phyloP scores from a whole-genome alignment of 2,797 vertebrate species.

The Neosalanx taihuensis region DNA sequence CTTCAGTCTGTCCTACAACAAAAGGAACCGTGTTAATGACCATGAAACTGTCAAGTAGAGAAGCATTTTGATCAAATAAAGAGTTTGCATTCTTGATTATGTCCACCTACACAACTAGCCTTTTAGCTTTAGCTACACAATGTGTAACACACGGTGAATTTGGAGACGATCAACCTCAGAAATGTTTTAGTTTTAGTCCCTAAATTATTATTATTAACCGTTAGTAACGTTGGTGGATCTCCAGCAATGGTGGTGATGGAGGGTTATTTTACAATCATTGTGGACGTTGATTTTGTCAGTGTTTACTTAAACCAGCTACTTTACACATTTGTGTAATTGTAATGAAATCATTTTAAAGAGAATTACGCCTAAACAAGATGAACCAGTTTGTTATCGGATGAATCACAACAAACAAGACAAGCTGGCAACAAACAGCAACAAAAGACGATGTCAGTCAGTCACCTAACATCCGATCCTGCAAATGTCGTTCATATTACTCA shows the following conservation, averaged over 20 bases:
- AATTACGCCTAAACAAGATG: background rate
- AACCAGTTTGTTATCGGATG: background rate
- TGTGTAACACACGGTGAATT: no score
- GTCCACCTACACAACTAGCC: background rate
- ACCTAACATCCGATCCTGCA: background rate
- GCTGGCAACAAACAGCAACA: slow-evolving; percentile 31
- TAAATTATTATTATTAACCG: background rate
- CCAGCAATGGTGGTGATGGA: background rate
- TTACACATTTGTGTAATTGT: background rate
- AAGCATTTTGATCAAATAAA: background rate
- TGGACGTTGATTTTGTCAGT: slow-evolving; percentile 4
- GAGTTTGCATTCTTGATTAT: no score
- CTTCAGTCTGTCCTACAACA: background rate
- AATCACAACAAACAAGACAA: slow-evolving; percentile 27
- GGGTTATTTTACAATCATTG: background rate
- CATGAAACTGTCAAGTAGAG: background rate
- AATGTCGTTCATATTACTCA: background rate
- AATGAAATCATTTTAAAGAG: background rate
- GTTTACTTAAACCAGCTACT: slow-evolving; percentile 4
- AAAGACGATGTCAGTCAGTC: slow-evolving; percentile 40
- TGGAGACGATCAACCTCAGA: no score
- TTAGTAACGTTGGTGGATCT: background rate
- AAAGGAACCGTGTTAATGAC: background rate
- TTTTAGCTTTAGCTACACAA: no score
- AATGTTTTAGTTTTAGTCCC: background rate